These are phyloP conservation scores for Chanos chanos DNA, from an alignment of 2,797 vertebrate genomes.

Conservation along the genomic window DNA sequence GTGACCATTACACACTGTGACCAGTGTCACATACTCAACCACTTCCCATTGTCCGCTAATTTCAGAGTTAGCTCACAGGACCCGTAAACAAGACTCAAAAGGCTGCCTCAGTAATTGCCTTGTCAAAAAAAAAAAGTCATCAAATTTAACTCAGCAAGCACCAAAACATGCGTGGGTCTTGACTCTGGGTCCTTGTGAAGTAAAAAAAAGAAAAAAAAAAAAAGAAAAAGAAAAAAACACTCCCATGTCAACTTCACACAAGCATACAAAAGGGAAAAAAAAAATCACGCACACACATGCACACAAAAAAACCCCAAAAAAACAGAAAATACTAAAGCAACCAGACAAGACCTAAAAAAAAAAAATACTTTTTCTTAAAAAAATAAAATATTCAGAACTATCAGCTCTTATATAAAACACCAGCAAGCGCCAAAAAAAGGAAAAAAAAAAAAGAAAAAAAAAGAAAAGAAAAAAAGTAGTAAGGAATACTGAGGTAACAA, in stretches of 20 bases:
- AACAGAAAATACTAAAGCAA: conserved; percentile 61
- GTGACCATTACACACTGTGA: conserved; percentile 33
- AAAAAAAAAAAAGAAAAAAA: conserved; percentile 20
- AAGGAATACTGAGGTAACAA: conserved; percentile 93
- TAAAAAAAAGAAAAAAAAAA: neutral
- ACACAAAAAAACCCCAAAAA: conserved; percentile 40
- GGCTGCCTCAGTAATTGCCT: conserved; percentile 17
- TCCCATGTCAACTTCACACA: neutral
- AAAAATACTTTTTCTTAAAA: conserved; percentile 88
- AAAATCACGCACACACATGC: conserved; percentile 42
- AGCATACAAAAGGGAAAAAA: too few relatives aligned
- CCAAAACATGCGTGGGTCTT: neutral
- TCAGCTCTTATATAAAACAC: conserved; percentile 97
- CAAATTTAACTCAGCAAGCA: neutral
- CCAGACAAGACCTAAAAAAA: conserved; percentile 77
- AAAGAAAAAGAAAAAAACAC: neutral
- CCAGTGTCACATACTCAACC: conserved; percentile 47
- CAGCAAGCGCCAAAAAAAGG: conserved; percentile 82
- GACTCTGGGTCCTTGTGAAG: too few relatives aligned
- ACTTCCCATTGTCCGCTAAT: conserved; percentile 62
- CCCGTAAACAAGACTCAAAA: conserved; percentile 58
- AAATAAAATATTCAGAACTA: conserved; percentile 98
- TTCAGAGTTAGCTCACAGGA: conserved; percentile 40
- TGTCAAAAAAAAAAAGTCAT: too few relatives aligned
- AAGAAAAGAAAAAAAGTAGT: conserved; percentile 60